phyloP scores from a whole-genome alignment of 2,113 vertebrate species.

The Puntigrus tetrazona region DNA sequence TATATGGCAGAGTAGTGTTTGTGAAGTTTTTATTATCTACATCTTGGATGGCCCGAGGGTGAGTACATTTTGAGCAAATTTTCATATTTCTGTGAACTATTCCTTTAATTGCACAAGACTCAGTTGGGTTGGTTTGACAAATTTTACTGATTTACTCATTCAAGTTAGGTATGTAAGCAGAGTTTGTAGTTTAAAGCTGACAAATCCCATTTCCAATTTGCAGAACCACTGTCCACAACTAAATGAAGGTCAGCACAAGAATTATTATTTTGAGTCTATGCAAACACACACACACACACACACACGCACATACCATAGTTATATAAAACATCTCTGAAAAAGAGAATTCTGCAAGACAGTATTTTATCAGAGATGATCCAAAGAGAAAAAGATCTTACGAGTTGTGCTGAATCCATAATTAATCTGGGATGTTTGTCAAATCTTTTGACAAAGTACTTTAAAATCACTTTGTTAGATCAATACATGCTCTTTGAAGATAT shows the following conservation, averaged over 20 bases:
- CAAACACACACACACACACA: background rate
- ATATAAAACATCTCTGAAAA: conserved; percentile 6
- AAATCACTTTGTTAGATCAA: conserved; percentile 31
- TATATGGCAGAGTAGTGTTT: too few relatives aligned
- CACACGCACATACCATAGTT: background rate
- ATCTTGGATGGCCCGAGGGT: background rate
- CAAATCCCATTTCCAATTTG: conserved; percentile 1
- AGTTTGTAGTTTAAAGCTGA: background rate
- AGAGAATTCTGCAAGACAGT: background rate
- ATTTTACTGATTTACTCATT: background rate
- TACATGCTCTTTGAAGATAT: conserved; percentile 27
- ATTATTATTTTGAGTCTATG: background rate
- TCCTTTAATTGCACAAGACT: background rate
- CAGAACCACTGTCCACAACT: background rate
- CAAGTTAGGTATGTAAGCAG: background rate
- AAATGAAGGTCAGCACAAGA: background rate
- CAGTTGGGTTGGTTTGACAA: background rate
- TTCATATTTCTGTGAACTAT: background rate
- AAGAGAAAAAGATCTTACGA: background rate
- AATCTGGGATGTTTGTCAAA: conserved; percentile 19
- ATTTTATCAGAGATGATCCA: background rate
- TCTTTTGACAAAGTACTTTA: conserved; percentile 33
- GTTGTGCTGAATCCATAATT: conserved; percentile 30
- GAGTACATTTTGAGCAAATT: background rate
- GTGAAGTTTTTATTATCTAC: background rate